Evolutionary conservation across 2,113 vertebrate genomes (phyloP).

Genomic region (Antechinus flavipes): DNA sequence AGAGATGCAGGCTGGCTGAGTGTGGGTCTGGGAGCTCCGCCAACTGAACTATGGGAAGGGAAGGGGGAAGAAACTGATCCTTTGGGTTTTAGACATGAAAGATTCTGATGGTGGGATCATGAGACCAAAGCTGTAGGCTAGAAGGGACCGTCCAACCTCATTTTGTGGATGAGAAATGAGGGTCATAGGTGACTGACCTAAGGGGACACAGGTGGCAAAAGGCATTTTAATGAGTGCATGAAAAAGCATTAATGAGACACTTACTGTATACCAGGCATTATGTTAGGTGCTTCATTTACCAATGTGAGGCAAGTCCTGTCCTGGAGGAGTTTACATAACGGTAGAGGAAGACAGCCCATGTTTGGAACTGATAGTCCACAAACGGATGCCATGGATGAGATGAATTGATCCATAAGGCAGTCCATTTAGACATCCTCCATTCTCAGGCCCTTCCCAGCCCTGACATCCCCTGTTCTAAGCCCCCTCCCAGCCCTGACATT

Average conservation of each 20-base stretch:
- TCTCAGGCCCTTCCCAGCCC: too few species aligned
- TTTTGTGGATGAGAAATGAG: neutral
- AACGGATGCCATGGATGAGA: neutral
- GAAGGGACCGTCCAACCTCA: neutral
- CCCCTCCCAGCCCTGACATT: neutral
- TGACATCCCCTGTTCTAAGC: neutral
- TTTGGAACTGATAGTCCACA: neutral
- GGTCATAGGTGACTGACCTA: neutral
- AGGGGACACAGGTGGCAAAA: slow-evolving; percentile 16
- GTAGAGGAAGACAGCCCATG: neutral
- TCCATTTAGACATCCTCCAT: neutral
- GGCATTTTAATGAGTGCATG: neutral
- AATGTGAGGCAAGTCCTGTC: neutral
- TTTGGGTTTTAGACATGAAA: neutral
- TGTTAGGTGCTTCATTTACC: neutral
- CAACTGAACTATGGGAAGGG: neutral
- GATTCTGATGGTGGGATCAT: neutral
- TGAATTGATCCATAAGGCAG: neutral
- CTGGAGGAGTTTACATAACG: neutral
- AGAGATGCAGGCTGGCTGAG: neutral
- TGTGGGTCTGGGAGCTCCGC: neutral
- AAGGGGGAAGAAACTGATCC: neutral
- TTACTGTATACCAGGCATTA: neutral
- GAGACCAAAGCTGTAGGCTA: neutral
- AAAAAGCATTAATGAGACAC: neutral